phyloP scores from a whole-genome alignment of 2,888 invertebrate species.

The Ceratothoa steindachneri region DNA sequence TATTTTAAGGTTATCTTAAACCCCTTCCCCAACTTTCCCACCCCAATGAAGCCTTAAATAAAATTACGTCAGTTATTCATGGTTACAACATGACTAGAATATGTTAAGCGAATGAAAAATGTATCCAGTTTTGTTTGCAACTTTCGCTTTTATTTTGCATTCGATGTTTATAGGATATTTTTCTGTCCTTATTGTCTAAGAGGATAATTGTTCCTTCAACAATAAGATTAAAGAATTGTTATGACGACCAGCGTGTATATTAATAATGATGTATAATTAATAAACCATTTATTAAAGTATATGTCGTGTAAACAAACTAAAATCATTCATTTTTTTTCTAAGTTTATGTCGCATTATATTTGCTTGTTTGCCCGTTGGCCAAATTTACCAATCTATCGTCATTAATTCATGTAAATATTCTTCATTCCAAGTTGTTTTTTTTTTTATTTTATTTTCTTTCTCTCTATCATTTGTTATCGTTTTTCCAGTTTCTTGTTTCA shows the following conservation, averaged over 20 bases:
- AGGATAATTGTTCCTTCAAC: background rate
- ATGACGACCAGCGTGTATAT: background rate
- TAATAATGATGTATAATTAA: background rate
- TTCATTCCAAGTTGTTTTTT: background rate
- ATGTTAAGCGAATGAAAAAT: background rate
- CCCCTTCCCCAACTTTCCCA: too few relatives aligned
- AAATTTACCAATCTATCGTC: background rate
- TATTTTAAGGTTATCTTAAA: too few relatives aligned
- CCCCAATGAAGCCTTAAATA: too few relatives aligned
- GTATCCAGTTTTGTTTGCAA: background rate
- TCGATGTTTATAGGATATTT: background rate
- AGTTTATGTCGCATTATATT: background rate
- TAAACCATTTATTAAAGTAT: background rate
- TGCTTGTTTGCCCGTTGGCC: background rate
- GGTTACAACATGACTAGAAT: too few relatives aligned
- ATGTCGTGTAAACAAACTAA: background rate
- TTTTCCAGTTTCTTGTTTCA: background rate
- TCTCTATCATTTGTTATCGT: too few relatives aligned
- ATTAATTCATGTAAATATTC: background rate
- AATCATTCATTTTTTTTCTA: background rate
- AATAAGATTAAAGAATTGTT: background rate
- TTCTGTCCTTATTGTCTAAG: background rate
- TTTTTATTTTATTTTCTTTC: background rate
- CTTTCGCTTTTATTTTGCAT: background rate
- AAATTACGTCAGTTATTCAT: background rate